phyloP scores from a whole-genome alignment of 2,888 invertebrate genomes.

The Nemapogon koenigi region DNA sequence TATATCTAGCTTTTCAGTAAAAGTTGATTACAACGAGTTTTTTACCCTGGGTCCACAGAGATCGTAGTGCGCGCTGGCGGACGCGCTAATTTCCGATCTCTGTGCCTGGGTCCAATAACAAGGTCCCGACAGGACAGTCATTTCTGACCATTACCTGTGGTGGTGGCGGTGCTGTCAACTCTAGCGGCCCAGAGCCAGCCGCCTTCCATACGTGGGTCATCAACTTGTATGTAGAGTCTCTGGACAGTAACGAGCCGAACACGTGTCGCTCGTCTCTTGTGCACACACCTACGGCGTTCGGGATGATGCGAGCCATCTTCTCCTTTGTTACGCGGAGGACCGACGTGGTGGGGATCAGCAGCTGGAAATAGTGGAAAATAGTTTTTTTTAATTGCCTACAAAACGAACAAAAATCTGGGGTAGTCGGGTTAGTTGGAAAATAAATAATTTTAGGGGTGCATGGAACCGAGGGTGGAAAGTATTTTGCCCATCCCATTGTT shows the following conservation, averaged over 20 bases:
- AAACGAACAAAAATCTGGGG: neutral
- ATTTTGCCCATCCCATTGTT: too few relatives aligned
- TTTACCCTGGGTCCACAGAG: too few relatives aligned
- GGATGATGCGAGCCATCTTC: slow-evolving; percentile 92
- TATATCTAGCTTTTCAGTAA: too few relatives aligned
- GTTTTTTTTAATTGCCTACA: neutral
- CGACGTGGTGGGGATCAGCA: slow-evolving; percentile 85
- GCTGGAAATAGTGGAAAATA: slow-evolving; percentile 50
- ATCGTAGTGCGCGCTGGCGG: too few relatives aligned
- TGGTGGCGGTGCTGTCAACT: slow-evolving; percentile 37
- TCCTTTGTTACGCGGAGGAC: slow-evolving; percentile 91
- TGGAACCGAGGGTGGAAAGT: too few relatives aligned
- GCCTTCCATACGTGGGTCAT: slow-evolving; percentile 87
- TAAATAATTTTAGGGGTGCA: too few relatives aligned
- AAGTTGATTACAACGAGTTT: too few relatives aligned
- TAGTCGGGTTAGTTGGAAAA: neutral
- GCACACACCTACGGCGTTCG: slow-evolving; percentile 89
- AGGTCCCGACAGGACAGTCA: too few relatives aligned
- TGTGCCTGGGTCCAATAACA: too few relatives aligned
- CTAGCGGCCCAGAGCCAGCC: slow-evolving; percentile 48
- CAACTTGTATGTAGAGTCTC: slow-evolving; percentile 86
- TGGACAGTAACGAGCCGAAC: slow-evolving; percentile 88
- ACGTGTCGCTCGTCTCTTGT: slow-evolving; percentile 88
- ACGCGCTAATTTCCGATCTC: too few relatives aligned
- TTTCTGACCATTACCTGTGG: slow-evolving; percentile 31